Percentiles rank a stretch among this genome's conserved stretches.
These are phyloP conservation scores for Eupelmus urozonus DNA, from an alignment of 2,888 invertebrate species.

Conservation along the genomic window DNA sequence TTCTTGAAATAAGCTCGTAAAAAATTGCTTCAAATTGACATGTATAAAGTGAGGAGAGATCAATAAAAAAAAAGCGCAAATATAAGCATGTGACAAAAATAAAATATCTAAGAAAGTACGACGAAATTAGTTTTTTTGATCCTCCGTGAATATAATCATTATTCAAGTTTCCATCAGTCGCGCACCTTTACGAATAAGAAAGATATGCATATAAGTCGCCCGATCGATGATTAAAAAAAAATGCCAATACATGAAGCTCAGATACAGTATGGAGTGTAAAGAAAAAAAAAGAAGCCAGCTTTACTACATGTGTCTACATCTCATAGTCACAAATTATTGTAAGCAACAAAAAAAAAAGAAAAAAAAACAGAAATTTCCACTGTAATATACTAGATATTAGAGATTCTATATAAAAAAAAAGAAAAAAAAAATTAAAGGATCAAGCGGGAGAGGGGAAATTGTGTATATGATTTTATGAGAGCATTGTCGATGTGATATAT, in stretches of 20 bases:
- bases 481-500: slow-evolving; percentile 61
- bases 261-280: slow-evolving; percentile 13
- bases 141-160: slow-evolving; percentile 42
- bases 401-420: slow-evolving; percentile 53
- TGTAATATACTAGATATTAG: slow-evolving; percentile 69
- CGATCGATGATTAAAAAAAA: slow-evolving; percentile 35
- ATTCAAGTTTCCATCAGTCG: slow-evolving; percentile 40
- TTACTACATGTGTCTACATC: slow-evolving; percentile 57
- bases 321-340: slow-evolving; percentile 62
- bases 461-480: slow-evolving; percentile 54
- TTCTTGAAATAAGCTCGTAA: slow-evolving; percentile 51
- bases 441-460: slow-evolving; percentile 23
- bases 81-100: slow-evolving; percentile 20
- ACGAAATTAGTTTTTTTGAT: slow-evolving; percentile 50
- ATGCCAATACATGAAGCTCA: slow-evolving; percentile 14
- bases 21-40: slow-evolving; percentile 46
- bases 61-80: not conserved
- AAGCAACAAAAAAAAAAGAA: slow-evolving; percentile 36
- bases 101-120: slow-evolving; percentile 39
- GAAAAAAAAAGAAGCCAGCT: slow-evolving; percentile 56
- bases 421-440: slow-evolving; percentile 2
- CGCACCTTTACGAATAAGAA: slow-evolving; percentile 29
- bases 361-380: slow-evolving; percentile 63
- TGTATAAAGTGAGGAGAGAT: slow-evolving; percentile 17
- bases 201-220: slow-evolving; percentile 43